A percentile compares a stretch with the other conserved stretches of the same genome.
Evolutionary conservation across 2,888 invertebrate genomes (phyloP).

Genomic region (Eucera pruinosa): DNA sequence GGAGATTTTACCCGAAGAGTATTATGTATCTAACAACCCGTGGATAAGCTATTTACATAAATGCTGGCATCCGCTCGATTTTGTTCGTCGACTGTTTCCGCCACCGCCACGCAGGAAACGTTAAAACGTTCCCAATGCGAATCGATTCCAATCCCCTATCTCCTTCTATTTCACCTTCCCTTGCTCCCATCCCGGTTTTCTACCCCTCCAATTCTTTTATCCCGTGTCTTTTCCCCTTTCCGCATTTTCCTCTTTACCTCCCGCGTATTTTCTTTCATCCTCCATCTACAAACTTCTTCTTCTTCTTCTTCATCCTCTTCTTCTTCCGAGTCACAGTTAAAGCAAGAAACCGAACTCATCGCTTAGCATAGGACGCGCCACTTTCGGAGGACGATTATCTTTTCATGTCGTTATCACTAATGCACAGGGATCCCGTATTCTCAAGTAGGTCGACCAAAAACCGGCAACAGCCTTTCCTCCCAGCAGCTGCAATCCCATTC

Average conservation of each 20-base stretch:
- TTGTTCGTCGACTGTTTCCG: constrained; percentile 47
- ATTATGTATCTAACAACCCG: constrained; percentile 80
- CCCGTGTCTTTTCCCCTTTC: neutral
- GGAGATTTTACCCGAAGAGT: constrained; percentile 76
- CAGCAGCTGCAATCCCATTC: neutral
- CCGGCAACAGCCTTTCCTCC: neutral
- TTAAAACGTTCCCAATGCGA: constrained; percentile 33
- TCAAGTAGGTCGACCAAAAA: constrained; percentile 22
- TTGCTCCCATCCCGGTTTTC: neutral
- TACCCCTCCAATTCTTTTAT: neutral
- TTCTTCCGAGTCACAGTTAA: neutral
- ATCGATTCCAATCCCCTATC: constrained; percentile 1
- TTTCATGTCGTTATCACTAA: constrained; percentile 20
- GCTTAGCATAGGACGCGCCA: neutral
- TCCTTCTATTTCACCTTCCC: no score
- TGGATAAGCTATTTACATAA: constrained; percentile 79
- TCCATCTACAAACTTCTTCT: neutral
- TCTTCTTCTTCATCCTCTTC: neutral
- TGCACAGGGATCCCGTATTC: constrained; percentile 5
- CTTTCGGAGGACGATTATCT: constrained; percentile 15
- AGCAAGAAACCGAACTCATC: constrained; percentile 13
- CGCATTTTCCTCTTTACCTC: neutral
- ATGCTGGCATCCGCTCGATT: constrained; percentile 75
- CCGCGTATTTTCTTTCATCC: neutral
- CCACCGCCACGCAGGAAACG: neutral